Conservation (phyloP, 2,797 vertebrate genomes). For the Phrynocephalus forsythii region DNA sequence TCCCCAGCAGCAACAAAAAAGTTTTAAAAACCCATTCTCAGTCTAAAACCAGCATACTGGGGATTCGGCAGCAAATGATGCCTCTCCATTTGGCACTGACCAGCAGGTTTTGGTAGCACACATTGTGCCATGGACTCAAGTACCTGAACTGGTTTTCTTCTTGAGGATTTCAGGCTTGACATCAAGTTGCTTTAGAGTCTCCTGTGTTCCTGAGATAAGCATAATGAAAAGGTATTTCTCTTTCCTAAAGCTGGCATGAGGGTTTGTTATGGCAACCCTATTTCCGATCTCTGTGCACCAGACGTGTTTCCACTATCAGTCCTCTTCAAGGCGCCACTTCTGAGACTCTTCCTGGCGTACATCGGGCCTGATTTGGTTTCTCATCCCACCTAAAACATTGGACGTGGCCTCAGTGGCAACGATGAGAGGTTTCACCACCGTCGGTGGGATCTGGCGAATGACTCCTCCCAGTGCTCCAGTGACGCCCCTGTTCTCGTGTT, state of each 20-base stretch:
- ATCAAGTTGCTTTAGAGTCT: conserved; percentile 59
- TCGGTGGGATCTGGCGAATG: conserved; percentile 94
- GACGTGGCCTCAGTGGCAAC: conserved; percentile 97
- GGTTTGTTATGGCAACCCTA: conserved; percentile 32
- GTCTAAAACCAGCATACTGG: conserved; percentile 60
- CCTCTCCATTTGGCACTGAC: conserved; percentile 66
- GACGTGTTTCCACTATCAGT: conserved; percentile 68
- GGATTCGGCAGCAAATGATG: conserved; percentile 66
- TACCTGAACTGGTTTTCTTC: conserved; percentile 56
- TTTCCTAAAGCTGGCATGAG: conserved; percentile 50
- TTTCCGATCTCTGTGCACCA: conserved; percentile 18
- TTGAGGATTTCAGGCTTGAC: conserved; percentile 64
- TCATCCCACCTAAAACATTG: conserved; percentile 96
- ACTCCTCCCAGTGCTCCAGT: conserved; percentile 97
- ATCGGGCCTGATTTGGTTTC: conserved; percentile 97
- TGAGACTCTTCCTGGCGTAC: conserved; percentile 97
- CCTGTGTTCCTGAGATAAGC: conserved; percentile 80
- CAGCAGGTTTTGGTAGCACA: conserved; percentile 60
- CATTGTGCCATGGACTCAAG: conserved; percentile 50
- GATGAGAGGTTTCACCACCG: conserved; percentile 95
- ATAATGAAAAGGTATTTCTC: conserved; percentile 51
- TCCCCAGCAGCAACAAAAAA: neutral
- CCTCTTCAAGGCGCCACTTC: conserved; percentile 93
- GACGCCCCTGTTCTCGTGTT: conserved; percentile 96
- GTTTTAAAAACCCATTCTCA: no score